Evolutionary conservation across 2,113 vertebrate species (phyloP), one percentile per base, ranked within the genome.

Genomic region (Actinemys pallida): DNA sequence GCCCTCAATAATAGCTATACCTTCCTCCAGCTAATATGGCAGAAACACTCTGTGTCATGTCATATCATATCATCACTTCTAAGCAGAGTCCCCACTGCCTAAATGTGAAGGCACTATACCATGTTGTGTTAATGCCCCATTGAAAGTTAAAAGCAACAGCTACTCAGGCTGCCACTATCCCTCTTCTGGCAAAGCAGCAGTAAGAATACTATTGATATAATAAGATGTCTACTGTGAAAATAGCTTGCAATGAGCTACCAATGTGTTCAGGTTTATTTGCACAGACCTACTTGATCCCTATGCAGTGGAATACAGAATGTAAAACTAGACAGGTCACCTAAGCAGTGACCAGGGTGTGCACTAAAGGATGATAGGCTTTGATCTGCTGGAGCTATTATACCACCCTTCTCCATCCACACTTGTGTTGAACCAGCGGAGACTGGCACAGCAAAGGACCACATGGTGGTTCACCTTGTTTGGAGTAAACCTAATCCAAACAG

Each of bases 401-500:
- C 4, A 50, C 25, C 45, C n/a, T 52, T 72, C 62, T 85, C 62
- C 22, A 45, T 56, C 85, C 45, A 35, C 47, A 31, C 9, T 57
- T 54, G 50, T 59, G 16, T 42, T 47, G 45, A 42, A 50, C 39
- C 54, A 59, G 42, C 22, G 42, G 24, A 52, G 24, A 88, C 10
- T 39, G 75, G 47, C 24, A 31, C 56, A 56, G 20, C 50, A 47
- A 54, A 62, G 29, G 76, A 52, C 8, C 39, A 47, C n/a, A 5
- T 27, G 16, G 29, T 39, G 47, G 12, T 35, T 39, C 47, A 19
- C 24, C 86, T 86, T 3, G 1, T 75, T 94, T 80, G 4, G 90
- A 94, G 88, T 92, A 86, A 94, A 88, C 53, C 53, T 90, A 83
- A 90, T 91, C 85, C 86, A 93, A 84, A 90, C 12, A 90, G 91